Conservation (phyloP, 2,888 invertebrate genomes). For the Drosophila gaucha region DNA sequence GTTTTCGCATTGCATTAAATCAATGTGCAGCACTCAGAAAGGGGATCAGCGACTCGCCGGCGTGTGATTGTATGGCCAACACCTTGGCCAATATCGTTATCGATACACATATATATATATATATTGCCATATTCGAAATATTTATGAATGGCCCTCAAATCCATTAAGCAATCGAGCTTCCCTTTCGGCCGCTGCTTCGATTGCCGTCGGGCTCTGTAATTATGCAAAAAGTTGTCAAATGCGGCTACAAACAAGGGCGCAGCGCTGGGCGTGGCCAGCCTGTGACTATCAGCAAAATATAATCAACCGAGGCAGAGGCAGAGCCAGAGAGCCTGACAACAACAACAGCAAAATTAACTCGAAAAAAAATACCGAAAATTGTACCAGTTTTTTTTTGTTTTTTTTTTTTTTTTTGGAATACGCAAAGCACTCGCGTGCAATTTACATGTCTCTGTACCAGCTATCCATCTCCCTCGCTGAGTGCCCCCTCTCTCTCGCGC, state of each 20-base stretch:
- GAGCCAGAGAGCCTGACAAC: neutral
- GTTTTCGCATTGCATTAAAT: conserved; percentile 77
- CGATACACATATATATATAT: too few relatives aligned
- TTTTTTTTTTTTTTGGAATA: neutral
- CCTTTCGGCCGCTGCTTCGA: neutral
- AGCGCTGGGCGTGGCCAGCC: conserved; percentile 33
- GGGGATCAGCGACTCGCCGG: too few relatives aligned
- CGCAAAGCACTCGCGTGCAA: conserved; percentile 57
- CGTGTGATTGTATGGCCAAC: conserved; percentile 73
- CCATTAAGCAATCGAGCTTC: conserved; percentile 14
- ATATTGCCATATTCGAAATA: conserved; percentile 50
- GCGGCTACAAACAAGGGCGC: conserved; percentile 31
- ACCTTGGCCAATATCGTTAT: conserved; percentile 57
- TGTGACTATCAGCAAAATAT: conserved; percentile 73
- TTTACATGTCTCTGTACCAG: conserved; percentile 79
- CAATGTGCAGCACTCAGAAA: conserved; percentile 30
- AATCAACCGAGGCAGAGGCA: conserved; percentile 40
- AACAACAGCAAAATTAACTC: conserved; percentile 24
- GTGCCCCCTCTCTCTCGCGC: conserved; percentile 4
- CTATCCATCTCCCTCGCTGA: neutral
- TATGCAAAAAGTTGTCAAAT: conserved; percentile 79
- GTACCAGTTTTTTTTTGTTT: conserved; percentile 68
- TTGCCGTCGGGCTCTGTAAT: conserved; percentile 38
- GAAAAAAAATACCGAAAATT: conserved; percentile 46
- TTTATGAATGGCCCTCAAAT: conserved; percentile 69